Conservation (phyloP, 1,140 invertebrate species). For the Anoplolepis gracilipes region DNA sequence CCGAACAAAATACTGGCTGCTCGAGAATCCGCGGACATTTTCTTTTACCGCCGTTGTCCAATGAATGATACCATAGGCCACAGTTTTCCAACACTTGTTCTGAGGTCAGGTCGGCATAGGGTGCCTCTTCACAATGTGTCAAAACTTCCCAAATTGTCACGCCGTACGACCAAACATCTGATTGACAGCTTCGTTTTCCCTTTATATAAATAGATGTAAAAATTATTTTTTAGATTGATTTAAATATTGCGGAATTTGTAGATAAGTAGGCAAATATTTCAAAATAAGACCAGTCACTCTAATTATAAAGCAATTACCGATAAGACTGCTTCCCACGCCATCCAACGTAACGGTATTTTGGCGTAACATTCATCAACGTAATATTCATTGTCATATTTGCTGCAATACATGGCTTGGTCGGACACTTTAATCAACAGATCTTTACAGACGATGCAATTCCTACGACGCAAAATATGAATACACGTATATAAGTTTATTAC, state of each 20-base stretch:
- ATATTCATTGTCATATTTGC: slow-evolving; percentile 93
- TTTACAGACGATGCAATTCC: slow-evolving; percentile 94
- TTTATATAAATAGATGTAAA: slow-evolving; percentile 77
- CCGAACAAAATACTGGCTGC: slow-evolving; percentile 88
- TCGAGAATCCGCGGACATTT: slow-evolving; percentile 81
- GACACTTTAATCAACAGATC: slow-evolving; percentile 94
- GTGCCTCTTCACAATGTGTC: slow-evolving; percentile 90
- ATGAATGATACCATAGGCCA: slow-evolving; percentile 88
- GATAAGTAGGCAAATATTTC: background rate
- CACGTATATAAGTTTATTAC: background rate
- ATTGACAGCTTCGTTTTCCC: slow-evolving; percentile 90
- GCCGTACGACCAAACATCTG: slow-evolving; percentile 93
- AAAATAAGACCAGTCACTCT: too few species aligned
- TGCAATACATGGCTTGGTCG: slow-evolving; percentile 96
- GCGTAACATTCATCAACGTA: slow-evolving; percentile 93
- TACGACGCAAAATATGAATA: slow-evolving; percentile 79
- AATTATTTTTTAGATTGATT: slow-evolving; percentile 30
- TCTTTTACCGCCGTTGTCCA: slow-evolving; percentile 78
- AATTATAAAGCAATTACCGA: slow-evolving; percentile 87
- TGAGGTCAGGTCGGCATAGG: slow-evolving; percentile 91
- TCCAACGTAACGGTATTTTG: slow-evolving; percentile 94
- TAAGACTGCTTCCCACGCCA: slow-evolving; percentile 94
- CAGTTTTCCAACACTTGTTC: slow-evolving; percentile 92
- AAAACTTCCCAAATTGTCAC: slow-evolving; percentile 93
- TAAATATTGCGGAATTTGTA: background rate